Evolutionary conservation across 2,888 invertebrate species (phyloP), one percentile per base, ranked within the genome.

Genomic region (Drosophila formosana): DNA sequence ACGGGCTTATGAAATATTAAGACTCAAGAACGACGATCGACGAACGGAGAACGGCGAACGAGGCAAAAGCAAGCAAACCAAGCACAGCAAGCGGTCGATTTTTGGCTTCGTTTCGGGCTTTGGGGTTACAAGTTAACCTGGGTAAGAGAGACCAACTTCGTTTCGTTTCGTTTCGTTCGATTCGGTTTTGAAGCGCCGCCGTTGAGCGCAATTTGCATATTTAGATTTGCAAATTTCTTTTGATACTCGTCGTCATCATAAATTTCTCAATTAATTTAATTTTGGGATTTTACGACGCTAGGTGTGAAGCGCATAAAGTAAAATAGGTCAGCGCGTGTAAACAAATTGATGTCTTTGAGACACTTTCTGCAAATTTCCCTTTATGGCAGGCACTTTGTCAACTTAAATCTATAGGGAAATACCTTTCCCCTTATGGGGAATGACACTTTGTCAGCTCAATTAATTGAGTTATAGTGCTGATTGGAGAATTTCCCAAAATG

Each of bases 81-180:
- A 83, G 75, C 81, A 78, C 89, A 89, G 89, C 83, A 78, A 89
- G 81, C 75, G 70, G 75, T 85, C 80, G 55, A 45, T 55, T 51
- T 52, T 18, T 47, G 32, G 9, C n/a, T 43, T 51, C n/a, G 34
- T 18, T 32, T 55, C n/a, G 32, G 32, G 28, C 49, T 58, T 58
- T 58, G 49, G 28, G 32, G 23, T 58, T 47, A 26, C 47, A 57
- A 13, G 53, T 53, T 41, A 53, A 41, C 41, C 56, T n/a, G 37
- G 26, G 26, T 47, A 32, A 37, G 37, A 37, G 37, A 11, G 11
- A 37, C 23, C 39, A 58, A 46, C 34, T 46, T 23, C 3, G 25
- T 9, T 60, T 45, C 18, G 18, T 18, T 18, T 18, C 18, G 18
- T 18, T 18, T 18, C 18, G 18, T 46, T 23, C 3, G 25, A 6